phyloP scores from a whole-genome alignment of 2,797 vertebrate species.

The Enoplosus armatus region DNA sequence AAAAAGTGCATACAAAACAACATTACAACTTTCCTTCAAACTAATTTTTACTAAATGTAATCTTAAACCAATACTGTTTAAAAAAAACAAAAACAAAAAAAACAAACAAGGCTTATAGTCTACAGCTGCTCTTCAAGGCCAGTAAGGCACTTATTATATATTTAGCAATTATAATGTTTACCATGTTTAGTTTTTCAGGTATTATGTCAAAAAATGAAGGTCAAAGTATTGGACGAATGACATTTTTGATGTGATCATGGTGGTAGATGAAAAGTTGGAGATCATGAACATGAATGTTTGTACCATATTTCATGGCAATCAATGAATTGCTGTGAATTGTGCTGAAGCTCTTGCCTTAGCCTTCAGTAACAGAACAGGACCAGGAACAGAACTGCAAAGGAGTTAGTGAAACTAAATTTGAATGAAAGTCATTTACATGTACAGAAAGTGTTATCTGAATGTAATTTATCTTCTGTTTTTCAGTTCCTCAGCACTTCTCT shows the following conservation, averaged over 20 bases:
- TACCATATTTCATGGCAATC: no score
- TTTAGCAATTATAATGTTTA: not conserved
- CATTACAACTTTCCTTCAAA: no score
- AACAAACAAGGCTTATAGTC: no score
- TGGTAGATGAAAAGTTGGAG: not conserved
- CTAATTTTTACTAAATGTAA: not conserved
- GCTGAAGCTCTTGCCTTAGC: no score
- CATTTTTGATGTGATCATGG: not conserved
- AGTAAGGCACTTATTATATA: no score
- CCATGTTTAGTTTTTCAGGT: not conserved
- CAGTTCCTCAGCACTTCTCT: constrained; percentile 6
- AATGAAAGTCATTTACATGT: constrained; percentile 7
- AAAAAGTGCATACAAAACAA: no score
- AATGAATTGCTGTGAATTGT: no score
- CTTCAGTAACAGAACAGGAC: not conserved
- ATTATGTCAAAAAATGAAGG: no score
- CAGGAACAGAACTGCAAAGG: not conserved
- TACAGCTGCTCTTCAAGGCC: no score
- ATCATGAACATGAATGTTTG: not conserved
- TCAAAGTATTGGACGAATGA: not conserved
- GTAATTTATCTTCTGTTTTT: constrained; percentile 12
- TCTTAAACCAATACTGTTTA: not conserved
- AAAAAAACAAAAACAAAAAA: not conserved
- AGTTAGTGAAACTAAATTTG: constrained; percentile 13
- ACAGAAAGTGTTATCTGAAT: constrained; percentile 15